Evolutionary conservation across 2,888 invertebrate genomes (phyloP).

Genomic region (Tinea trinotella): DNA sequence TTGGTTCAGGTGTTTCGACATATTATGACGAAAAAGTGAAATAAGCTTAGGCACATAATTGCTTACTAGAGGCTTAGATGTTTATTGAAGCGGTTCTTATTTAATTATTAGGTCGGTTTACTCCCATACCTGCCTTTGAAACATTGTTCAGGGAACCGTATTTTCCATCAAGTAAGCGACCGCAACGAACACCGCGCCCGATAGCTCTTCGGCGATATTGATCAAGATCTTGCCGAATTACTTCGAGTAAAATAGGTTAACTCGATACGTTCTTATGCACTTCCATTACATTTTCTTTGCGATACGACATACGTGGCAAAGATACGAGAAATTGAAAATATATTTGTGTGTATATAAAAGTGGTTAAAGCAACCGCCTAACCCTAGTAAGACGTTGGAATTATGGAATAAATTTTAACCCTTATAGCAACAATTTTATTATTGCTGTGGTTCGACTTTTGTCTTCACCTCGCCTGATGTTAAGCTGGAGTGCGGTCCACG

Average conservation of each 20-base stretch:
- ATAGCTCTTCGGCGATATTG: conserved; percentile 1
- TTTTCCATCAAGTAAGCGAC: conserved; percentile 27
- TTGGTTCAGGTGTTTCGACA: too few relatives aligned
- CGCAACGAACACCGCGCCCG: conserved; percentile 16
- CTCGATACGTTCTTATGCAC: neutral
- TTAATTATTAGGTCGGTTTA: conserved; percentile 56
- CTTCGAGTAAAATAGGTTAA: neutral
- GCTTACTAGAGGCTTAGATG: conserved; percentile 36
- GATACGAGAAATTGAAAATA: too few relatives aligned
- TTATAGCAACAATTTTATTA: too few relatives aligned
- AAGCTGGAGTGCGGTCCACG: too few relatives aligned
- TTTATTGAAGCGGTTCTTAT: conserved; percentile 46
- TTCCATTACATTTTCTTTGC: too few relatives aligned
- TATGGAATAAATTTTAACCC: too few relatives aligned
- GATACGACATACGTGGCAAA: too few relatives aligned
- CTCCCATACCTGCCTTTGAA: conserved; percentile 34
- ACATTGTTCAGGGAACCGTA: conserved; percentile 48
- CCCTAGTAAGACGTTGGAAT: too few relatives aligned
- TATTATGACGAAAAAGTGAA: neutral
- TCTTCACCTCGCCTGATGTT: too few relatives aligned
- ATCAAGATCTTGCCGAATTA: neutral
- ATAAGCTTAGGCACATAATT: neutral
- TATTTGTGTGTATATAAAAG: too few relatives aligned
- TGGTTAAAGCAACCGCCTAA: too few relatives aligned
- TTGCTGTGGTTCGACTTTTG: too few relatives aligned